Base-by-base conservation (phyloP, 2,113 vertebrate genomes). In the Osmerus mordax region DNA sequence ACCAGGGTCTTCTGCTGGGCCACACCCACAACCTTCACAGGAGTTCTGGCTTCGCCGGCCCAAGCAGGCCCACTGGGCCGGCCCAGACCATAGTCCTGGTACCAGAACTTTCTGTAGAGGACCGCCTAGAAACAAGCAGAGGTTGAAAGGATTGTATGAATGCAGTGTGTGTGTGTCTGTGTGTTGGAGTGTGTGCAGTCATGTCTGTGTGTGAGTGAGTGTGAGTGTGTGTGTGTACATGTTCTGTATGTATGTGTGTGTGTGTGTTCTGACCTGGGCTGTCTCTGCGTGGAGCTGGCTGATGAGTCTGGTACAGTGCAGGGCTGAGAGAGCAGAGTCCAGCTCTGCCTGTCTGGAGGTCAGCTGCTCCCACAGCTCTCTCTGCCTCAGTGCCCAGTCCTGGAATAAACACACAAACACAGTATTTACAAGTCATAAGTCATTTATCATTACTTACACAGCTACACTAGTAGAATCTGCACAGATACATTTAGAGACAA, bases 1-100 rank as follows among this genome's bases (percentile, higher is more conserved):
- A 92, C 93, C 80, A 95, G 81, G 75, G 94, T 80, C 21, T 87
- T 88, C 5, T 87, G 89, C 36, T 91, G 92, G 70, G 90, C 76
- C 60, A 84, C 16, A 21, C 78, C 76, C 36, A 32, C 19, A 0
- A 79, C 56, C 13, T 84, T 73, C 0, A 63, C 60, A 19, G 79
- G 76, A 5, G 36, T 75, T 0, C 61, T 69, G 12, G 36, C 9
- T 47, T 7, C 9, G 41, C 41, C 2, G 41, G 41, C 9, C 41
- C 41, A 47, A 9, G 9, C 41, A 47, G 41, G 72, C 23, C 77
- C 76, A 11, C 80, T 74, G 70, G 87, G 80, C 54, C 81, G 78
- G 29, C 71, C 53, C 71, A 88, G 72, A 3, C 91, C 87, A 3
- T 93, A 93, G 70, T 93, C 94, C 55, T 88, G 93, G 80, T 92